A percentile compares a stretch with the other conserved stretches of the same genome.
phyloP scores from a whole-genome alignment of 30 jellyfish, hydroid and myxozoan genomes.

The Rhopilema esculentum region DNA sequence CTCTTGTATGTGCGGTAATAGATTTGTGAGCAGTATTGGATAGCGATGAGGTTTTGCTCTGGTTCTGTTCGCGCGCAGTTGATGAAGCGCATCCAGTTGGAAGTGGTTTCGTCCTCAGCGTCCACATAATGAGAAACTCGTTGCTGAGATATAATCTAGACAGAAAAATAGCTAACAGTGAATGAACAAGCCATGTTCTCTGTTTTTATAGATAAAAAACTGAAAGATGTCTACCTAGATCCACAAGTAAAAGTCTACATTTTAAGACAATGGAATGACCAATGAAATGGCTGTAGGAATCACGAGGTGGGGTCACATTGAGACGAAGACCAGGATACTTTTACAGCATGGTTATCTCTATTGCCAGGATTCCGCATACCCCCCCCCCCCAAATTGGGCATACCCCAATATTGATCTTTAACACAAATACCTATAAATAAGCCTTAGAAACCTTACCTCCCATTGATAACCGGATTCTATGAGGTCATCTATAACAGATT shows the following conservation, averaged over 20 bases:
- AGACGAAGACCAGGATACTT: too few species aligned
- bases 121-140: conserved; percentile 69
- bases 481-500: conserved; percentile 56
- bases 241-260: too few species aligned
- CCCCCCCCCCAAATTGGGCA: too few species aligned
- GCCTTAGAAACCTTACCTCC: conserved; percentile 68
- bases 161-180: background rate
- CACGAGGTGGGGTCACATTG: too few species aligned
- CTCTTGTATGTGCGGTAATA: conserved; percentile 80
- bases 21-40: conserved; percentile 85
- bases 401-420: background rate
- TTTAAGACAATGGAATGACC: too few species aligned
- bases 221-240: too few species aligned
- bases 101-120: conserved; percentile 69
- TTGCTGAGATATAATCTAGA: conserved; percentile 75
- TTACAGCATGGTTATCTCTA: too few species aligned
- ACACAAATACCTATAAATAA: background rate
- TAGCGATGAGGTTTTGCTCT: conserved; percentile 92
- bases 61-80: conserved; percentile 89
- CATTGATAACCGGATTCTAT: conserved; percentile 89
- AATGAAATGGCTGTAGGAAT: too few species aligned
- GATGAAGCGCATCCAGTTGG: conserved; percentile 92
- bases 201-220: background rate
- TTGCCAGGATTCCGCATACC: too few species aligned
- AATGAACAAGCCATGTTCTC: background rate